phyloP scores from a whole-genome alignment of 2,797 vertebrate genomes.

The Heteromormyrus szaboi region DNA sequence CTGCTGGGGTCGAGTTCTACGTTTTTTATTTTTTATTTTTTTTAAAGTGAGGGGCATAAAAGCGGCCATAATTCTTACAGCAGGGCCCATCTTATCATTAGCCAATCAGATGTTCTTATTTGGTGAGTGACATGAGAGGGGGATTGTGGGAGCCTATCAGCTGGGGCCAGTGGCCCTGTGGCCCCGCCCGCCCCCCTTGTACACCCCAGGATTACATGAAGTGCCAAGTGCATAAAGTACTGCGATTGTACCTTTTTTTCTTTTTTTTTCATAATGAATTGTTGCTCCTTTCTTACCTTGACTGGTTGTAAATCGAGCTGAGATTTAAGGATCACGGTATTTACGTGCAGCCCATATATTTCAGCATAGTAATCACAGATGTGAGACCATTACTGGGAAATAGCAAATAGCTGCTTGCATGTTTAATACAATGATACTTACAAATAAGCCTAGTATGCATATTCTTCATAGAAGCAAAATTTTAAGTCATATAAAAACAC shows the following conservation, averaged over 20 bases:
- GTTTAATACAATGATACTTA: background rate
- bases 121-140: background rate
- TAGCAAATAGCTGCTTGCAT: background rate
- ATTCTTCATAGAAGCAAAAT: background rate
- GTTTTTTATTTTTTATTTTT: background rate
- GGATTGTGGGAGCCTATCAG: background rate
- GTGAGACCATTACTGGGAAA: background rate
- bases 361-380: background rate
- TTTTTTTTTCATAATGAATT: background rate
- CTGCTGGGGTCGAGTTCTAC: background rate
- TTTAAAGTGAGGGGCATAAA: background rate
- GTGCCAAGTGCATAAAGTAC: background rate
- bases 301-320: background rate
- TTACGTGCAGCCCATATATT: background rate
- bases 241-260: background rate
- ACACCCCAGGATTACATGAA: background rate
- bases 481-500: background rate
- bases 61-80: background rate
- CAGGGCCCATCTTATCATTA: background rate
- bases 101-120: background rate
- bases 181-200: background rate
- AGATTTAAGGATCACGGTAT: background rate
- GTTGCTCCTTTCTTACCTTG: background rate
- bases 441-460: background rate
- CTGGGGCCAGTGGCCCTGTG: background rate